A percentile compares a stretch with the other conserved stretches of the same genome.
phyloP scores from a whole-genome alignment of 2,797 vertebrate genomes.

The Mastacembelus armatus region DNA sequence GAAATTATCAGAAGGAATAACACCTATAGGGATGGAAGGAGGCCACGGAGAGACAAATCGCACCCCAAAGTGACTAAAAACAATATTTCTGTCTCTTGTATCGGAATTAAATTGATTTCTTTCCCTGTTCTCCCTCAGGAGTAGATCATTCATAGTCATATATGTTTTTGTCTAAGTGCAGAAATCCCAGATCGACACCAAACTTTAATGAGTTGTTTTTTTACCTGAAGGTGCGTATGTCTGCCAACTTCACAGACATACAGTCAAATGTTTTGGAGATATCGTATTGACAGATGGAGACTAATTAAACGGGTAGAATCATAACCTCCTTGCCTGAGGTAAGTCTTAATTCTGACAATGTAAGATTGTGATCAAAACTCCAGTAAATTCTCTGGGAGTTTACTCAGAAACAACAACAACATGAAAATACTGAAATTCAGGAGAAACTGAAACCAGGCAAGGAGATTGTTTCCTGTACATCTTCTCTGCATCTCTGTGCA shows the following conservation, averaged over 20 bases:
- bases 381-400: slow-evolving; percentile 7
- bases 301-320: slow-evolving; percentile 34
- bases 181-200: slow-evolving; percentile 17
- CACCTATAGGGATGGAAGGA: slow-evolving; percentile 24
- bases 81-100: not conserved
- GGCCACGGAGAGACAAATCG: slow-evolving; percentile 35
- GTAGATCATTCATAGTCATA: not conserved
- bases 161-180: slow-evolving; percentile 11
- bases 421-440: slow-evolving; percentile 2
- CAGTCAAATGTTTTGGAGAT: slow-evolving; percentile 17
- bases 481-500: not conserved
- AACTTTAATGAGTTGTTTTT: slow-evolving; percentile 23
- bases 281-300: slow-evolving; percentile 28
- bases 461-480: not conserved
- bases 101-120: slow-evolving; percentile 24
- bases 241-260: slow-evolving; percentile 21
- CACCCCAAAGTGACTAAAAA: slow-evolving; percentile 35
- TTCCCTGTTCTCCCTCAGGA: not conserved
- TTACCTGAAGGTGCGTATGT: not conserved
- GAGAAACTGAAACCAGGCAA: not conserved
- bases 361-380: slow-evolving; percentile 10
- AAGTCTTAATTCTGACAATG: slow-evolving; percentile 16
- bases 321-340: slow-evolving; percentile 18
- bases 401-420: not conserved
- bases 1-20: slow-evolving; percentile 59